Evolutionary conservation across 37 sponge, comb jelly and placozoan genomes (phyloP), one percentile per base, ranked within the genome.

Genomic region (Halisarca cf. caerulea): DNA sequence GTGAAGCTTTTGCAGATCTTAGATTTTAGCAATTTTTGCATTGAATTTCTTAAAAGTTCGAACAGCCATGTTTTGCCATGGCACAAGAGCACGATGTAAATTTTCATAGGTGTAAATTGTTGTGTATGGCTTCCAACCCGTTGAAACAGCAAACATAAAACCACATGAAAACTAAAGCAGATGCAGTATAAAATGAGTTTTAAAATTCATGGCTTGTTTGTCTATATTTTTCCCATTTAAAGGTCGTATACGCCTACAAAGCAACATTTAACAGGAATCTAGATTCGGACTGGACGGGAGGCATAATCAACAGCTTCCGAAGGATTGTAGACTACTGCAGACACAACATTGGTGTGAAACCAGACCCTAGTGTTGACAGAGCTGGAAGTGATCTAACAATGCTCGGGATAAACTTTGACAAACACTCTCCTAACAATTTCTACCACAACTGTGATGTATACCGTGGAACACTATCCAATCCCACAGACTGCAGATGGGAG

Each of bases 221-320:
- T n/a, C n/a, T n/a, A n/a, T n/a, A n/a, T n/a, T n/a, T n/a, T n/a
- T n/a, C n/a, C n/a, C n/a, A n/a, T n/a, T n/a, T n/a, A n/a, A n/a
- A n/a, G n/a, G 71, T 69, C 32, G 4, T 3, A 36, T 69, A 21
- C 20, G 71, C 71, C 37, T 69, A 69, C 71, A 69, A 69, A 36
- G 71, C 35, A 35, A 34, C 35, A 36, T 69, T 69, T 36, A 69
- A 69, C 37, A 34, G 71, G 71, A 69, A 69, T 36, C 27, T 69
- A 4, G 71, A 69, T 36, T 21, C 27, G 2, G 71, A 69, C 71
- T 69, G 71, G 34, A 69, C 71, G 34, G 71, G 71, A 35, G 71
- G 71, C 27, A 28, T 69, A 15, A 32, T 69, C 20, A 28, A 34
- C 20, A 36, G 33, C 20, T 36, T 36, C 27, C 2, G 4, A 36